Percentiles rank a stretch among this genome's conserved stretches.
Evolutionary conservation across 1,140 invertebrate genomes (phyloP).

Genomic region (Drosophila nigrodunni): DNA sequence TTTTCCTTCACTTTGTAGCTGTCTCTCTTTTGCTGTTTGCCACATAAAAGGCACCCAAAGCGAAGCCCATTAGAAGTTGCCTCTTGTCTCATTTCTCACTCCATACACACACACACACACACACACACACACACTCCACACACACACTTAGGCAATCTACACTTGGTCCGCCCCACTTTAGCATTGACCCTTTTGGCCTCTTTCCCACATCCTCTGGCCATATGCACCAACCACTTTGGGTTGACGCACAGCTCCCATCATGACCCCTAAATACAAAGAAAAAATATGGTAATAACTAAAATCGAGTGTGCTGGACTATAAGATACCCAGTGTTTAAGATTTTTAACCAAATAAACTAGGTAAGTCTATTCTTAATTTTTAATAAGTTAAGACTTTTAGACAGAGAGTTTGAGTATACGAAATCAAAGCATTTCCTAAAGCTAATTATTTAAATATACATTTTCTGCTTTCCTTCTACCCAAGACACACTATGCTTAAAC

Average conservation of each 20-base stretch:
- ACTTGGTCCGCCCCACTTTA: conserved; percentile 18
- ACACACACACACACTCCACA: not conserved
- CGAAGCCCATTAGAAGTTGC: conserved; percentile 32
- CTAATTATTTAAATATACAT: too few relatives aligned
- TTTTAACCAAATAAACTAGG: too few relatives aligned
- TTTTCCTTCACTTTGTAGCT: not conserved
- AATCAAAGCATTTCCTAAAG: too few relatives aligned
- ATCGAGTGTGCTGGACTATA: not conserved
- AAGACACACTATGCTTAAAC: too few relatives aligned
- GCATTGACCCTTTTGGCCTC: conserved; percentile 54
- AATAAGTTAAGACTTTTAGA: too few relatives aligned
- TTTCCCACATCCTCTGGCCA: conserved; percentile 62
- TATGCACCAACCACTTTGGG: conserved; percentile 67
- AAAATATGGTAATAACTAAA: conserved; percentile 5
- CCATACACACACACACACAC: not conserved
- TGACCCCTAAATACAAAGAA: conserved; percentile 60
- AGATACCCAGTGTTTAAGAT: too few relatives aligned
- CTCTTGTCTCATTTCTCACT: conserved; percentile 26
- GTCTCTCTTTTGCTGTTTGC: not conserved
- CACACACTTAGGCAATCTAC: not conserved
- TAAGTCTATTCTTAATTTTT: too few relatives aligned
- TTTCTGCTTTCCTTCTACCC: too few relatives aligned
- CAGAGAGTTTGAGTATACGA: too few relatives aligned
- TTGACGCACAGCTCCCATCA: conserved; percentile 70
- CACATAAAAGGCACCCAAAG: conserved; percentile 10